Evolutionary conservation across 2,797 vertebrate species (phyloP), one percentile per base, ranked within the genome.

Genomic region (Hypotaenidia okinawae): DNA sequence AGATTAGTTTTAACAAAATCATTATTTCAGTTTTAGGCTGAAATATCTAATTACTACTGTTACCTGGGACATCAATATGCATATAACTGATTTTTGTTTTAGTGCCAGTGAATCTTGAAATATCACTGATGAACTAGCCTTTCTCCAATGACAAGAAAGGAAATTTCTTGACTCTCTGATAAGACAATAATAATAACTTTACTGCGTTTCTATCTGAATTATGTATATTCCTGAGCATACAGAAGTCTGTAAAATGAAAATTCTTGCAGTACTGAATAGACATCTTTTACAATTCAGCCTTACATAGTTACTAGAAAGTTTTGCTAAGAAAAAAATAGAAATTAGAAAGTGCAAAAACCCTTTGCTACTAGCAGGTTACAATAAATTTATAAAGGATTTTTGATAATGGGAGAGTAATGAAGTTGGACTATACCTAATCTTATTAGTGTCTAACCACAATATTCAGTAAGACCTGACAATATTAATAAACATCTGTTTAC

Each of bases 401-500:
- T 74, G 13, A 55, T 76, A 85, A 89, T 19, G 16, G 11, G 14
- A 62, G 17, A 88, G 21, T 81, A 94, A 84, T 28, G 16, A 95
- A 94, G 49, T 68, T 82, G 85, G 75, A 94, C 91, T 90, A 89
- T 90, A 88, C 30, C 73, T 90, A 69, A 94, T 77, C 54, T 27
- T 70, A 67, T 87, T 87, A 87, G 15, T 25, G 11, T 64, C 51
- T 87, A 75, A 72, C 28, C 58, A 23, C 79, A 77, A 84, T 89
- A 87, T 87, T 87, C 93, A 94, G 52, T 84, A 82, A 94, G 47
- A 82, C 6, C 58, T 89, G 67, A 87, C 70, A 95, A n/a, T 55
- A 85, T 75, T 87, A 94, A 94, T 94, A 94, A 93, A 72, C 28
- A 47, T 67, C 33, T 64, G 72, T 93, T 96, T 84, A 35, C 63